Base-by-base conservation (phyloP, 2,888 invertebrate genomes). In the Mimas tiliae region DNA sequence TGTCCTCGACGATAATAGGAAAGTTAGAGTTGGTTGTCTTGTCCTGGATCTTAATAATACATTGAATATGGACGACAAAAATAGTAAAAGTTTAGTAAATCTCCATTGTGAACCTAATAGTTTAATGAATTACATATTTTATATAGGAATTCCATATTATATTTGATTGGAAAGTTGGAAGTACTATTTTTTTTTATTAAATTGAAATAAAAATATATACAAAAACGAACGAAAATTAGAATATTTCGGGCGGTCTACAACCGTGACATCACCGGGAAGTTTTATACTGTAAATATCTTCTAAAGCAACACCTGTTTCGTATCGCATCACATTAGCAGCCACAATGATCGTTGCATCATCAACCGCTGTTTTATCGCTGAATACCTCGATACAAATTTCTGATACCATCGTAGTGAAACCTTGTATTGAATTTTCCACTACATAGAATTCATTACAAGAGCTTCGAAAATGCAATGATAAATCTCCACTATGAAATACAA, bases 391-490 rank as follows among this genome's bases (percentile, higher is more conserved):
- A 27, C 63, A 64, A 69, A 69, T 70, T 68, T 65, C 66, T 62
- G 21, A 62, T 67, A 55, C 19, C 48, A 58, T 47, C 21, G 47
- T 52, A 52, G 64, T 45, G 6, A 71, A 70, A 64, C 27, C 62
- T 51, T 63, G 47, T 55, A 74, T 69, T 71, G 69, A 65, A 65
- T 62, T 62, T 69, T 68, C 64, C 64, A 47, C 63, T 52, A 58
- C 68, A 62, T 14, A 68, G 67, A 70, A 70, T 64, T 72, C 72
- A 74, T 71, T 72, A 72, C 67, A 48, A 55, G 55, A 38, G 65
- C 65, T 34, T 48, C 65, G 64, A 52, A 69, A 75, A 77, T 77
- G 80, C 78, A 80, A 73, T 81, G 83, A 86, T 88, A 87, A 84
- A 86, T 86, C 77, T 77, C 72, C 67, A 71, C 69, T 69, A 68